Conservation (phyloP, 1,140 invertebrate genomes). For the Phocides pigmalion region DNA sequence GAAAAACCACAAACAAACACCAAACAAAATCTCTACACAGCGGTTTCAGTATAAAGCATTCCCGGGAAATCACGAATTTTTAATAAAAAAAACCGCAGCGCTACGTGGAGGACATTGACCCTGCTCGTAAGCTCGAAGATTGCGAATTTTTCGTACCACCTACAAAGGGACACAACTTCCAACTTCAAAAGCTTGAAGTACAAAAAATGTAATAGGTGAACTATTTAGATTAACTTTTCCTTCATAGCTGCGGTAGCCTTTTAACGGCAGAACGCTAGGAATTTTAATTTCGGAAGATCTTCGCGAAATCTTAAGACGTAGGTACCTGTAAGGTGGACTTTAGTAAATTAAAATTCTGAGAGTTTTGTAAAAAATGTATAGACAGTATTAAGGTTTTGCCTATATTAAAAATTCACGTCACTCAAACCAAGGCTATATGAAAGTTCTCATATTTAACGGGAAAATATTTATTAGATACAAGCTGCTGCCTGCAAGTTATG, state of each 20-base stretch:
- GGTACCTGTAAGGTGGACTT: background rate
- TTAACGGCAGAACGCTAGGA: background rate
- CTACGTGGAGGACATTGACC: background rate
- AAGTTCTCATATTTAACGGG: too few relatives aligned
- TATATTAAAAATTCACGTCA: background rate
- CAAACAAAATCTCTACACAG: background rate
- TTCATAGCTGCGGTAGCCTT: constrained; percentile 9
- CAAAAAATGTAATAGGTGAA: constrained; percentile 11
- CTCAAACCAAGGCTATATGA: too few relatives aligned
- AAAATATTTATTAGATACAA: too few relatives aligned
- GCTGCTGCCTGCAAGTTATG: too few relatives aligned
- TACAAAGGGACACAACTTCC: constrained; percentile 15
- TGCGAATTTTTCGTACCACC: constrained; percentile 14
- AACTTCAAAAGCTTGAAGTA: constrained; percentile 14
- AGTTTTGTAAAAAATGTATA: background rate
- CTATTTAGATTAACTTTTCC: constrained; percentile 23
- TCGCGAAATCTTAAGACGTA: background rate
- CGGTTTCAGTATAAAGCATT: constrained; percentile 16
- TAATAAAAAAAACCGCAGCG: constrained; percentile 12
- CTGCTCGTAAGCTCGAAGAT: background rate
- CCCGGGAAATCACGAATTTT: background rate
- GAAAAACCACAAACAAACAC: too few relatives aligned
- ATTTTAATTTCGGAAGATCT: constrained; percentile 15
- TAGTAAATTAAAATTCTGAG: constrained; percentile 7
- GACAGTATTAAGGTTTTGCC: background rate